phyloP scores from a whole-genome alignment of 2,113 vertebrate genomes.

The Verasper variegatus region DNA sequence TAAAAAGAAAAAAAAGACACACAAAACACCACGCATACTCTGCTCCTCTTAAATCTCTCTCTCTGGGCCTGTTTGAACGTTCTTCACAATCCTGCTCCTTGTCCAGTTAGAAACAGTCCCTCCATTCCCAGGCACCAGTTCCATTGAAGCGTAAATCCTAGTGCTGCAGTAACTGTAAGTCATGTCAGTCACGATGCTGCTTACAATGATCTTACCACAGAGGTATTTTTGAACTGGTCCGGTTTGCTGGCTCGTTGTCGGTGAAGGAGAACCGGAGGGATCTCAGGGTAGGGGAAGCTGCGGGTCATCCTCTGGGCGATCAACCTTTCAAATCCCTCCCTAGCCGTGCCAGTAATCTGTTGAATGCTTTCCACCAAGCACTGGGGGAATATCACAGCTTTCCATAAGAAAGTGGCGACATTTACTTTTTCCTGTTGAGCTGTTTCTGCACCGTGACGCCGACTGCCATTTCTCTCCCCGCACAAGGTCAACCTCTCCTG shows the following conservation, averaged over 20 bases:
- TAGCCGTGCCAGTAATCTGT: conserved; percentile 35
- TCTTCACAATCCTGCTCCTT: conserved; percentile 3
- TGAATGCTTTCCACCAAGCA: conserved; percentile 41
- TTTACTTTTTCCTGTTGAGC: conserved; percentile 53
- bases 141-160: neutral
- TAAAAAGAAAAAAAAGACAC: conserved; percentile 9
- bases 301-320: conserved; percentile 32
- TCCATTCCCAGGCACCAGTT: conserved; percentile 17
- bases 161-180: conserved; percentile 6
- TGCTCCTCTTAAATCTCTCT: neutral
- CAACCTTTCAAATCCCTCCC: conserved; percentile 44
- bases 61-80: neutral
- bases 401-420: conserved; percentile 42
- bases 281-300: conserved; percentile 17
- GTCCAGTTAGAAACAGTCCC: conserved; percentile 1
- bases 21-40: neutral
- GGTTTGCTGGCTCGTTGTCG: conserved; percentile 8
- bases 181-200: conserved; percentile 19
- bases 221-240: conserved; percentile 18
- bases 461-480: conserved; percentile 37
- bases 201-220: conserved; percentile 15
- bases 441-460: conserved; percentile 21
- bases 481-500: conserved; percentile 50
- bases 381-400: conserved; percentile 32
- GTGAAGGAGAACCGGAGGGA: conserved; percentile 4